Base-by-base conservation (phyloP, 2,888 invertebrate species). In the Mesopsocus fuscifrons region DNA sequence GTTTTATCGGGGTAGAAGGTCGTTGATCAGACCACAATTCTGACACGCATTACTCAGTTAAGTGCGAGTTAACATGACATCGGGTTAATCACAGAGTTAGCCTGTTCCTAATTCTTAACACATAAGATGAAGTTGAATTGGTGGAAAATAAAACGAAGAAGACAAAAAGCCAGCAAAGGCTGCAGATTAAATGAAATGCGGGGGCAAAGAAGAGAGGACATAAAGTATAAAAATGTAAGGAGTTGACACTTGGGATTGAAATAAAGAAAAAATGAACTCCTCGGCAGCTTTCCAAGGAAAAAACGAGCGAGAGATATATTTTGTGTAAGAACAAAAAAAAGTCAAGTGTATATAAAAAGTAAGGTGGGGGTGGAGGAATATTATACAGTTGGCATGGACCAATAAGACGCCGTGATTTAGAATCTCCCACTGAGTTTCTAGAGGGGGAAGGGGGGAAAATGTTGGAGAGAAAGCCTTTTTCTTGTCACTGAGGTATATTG, bases 331-430 rank as follows among this genome's bases (percentile, higher is more conserved):
- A 38, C 38, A 38, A 38, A 38, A 38, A 38, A 34, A 34, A 16
- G 38, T 38, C 20, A 38, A 38, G 38, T 38, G 38, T 38, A 38
- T 38, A 38, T 38, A 38, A 38, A 38, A 38, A 38, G 21, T 17
- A 16, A 38, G 20, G 38, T n/a, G 38, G 38, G 38, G 38, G 38
- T 16, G 8, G 20, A 20, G n/a, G 38, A 20, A 38, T 20, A 38
- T 38, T 38, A 38, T 38, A 38, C 38, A 38, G 38, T 38, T 38
- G 38, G 38, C 38, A 38, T 38, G 18, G 17, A 20, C 26, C 26
- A 38, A 38, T 38, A 38, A 20, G 38, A 38, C 17, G 38, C 13
- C 20, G 38, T 38, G 26, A 26, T 26, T 26, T 26, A 26, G 26
- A 26, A 26, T 11, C 26, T 9, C 26, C 26, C 26, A 11, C 26